A percentile compares a stretch with the other conserved stretches of the same genome.
Conservation (phyloP, 1,140 invertebrate genomes). For the Pseudoatta argentina region DNA sequence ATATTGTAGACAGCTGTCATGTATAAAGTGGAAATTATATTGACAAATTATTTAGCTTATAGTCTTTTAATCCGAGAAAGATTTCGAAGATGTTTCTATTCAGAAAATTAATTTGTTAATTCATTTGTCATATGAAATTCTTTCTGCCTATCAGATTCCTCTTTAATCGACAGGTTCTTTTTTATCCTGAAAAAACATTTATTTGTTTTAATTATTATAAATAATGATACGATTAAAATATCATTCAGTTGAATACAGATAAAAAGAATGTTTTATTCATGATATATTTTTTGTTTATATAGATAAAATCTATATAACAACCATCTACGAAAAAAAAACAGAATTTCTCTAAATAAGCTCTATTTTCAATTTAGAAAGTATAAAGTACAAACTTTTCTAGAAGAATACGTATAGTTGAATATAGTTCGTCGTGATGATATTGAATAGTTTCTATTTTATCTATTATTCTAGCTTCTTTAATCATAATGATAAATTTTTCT, state of each 20-base stretch:
- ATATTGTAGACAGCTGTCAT: not conserved
- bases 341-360: too few relatives aligned
- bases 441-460: slow-evolving; percentile 92
- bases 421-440: slow-evolving; percentile 92
- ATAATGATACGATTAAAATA: too few relatives aligned
- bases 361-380: not conserved
- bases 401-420: slow-evolving; percentile 92
- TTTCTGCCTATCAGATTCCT: slow-evolving; percentile 72
- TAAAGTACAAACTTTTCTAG: slow-evolving; percentile 84
- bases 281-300: too few relatives aligned
- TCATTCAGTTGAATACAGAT: too few relatives aligned
- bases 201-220: too few relatives aligned
- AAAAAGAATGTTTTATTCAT: too few relatives aligned
- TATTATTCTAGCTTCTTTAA: slow-evolving; percentile 90
- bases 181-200: not conserved
- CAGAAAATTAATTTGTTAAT: slow-evolving; percentile 60
- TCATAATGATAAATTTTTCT: slow-evolving; percentile 86
- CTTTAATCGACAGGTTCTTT: slow-evolving; percentile 63
- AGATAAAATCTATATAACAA: too few relatives aligned
- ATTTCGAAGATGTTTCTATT: slow-evolving; percentile 20
- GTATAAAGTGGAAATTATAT: slow-evolving; percentile 14
- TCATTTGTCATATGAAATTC: slow-evolving; percentile 74
- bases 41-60: not conserved
- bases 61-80: slow-evolving; percentile 5
- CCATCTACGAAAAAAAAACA: too few relatives aligned